Conservation (phyloP, 2,113 vertebrate species). For the Chaetodon auriga region DNA sequence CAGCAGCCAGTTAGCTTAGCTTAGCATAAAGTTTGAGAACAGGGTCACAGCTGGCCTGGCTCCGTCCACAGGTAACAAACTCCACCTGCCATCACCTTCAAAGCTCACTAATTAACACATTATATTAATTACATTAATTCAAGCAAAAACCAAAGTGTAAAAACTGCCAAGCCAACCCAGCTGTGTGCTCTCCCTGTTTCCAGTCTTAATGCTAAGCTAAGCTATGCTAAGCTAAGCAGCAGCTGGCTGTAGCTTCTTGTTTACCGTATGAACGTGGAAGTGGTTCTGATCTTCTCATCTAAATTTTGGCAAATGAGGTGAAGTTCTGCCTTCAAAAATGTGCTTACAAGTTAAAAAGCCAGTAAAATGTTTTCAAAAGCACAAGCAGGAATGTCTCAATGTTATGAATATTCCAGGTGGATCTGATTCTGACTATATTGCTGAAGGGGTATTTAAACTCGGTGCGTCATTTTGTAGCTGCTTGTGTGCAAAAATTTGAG, state of each 20-base stretch:
- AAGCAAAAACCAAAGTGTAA: not conserved
- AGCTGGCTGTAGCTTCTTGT: not conserved
- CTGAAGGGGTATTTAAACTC: not conserved
- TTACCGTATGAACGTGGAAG: not conserved
- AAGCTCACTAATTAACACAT: not conserved
- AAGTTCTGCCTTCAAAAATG: not conserved
- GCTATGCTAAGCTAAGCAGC: not conserved
- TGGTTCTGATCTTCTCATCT: not conserved
- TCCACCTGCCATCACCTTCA: not conserved
- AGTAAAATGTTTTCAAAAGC: not conserved
- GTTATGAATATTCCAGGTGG: not conserved
- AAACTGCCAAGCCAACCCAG: not conserved
- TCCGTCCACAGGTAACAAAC: too few relatives aligned
- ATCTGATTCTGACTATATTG: not conserved
- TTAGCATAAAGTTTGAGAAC: not conserved
- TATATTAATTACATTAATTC: not conserved
- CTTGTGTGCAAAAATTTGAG: not conserved
- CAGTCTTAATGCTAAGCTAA: not conserved
- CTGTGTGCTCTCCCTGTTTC: not conserved
- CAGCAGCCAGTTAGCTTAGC: not conserved
- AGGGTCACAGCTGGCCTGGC: not conserved
- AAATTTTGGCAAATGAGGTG: not conserved
- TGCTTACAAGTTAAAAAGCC: not conserved
- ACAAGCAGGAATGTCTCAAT: not conserved
- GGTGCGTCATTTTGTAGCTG: not conserved